Conservation (phyloP, 2,113 vertebrate genomes). For the Chamaetylas fuelleborni region DNA sequence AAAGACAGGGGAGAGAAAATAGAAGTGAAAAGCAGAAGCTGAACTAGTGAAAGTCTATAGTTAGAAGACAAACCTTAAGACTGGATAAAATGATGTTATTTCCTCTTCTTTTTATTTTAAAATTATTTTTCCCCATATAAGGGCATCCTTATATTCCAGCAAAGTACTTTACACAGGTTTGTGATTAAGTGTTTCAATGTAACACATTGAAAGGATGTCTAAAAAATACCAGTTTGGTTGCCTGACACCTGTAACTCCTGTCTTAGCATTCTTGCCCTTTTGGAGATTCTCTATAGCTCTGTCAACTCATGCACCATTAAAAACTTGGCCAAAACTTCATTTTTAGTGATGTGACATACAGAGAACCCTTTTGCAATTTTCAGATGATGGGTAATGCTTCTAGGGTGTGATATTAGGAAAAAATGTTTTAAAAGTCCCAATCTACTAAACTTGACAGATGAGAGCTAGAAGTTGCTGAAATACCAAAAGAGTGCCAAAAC, state of each 20-base stretch:
- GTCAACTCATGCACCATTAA: background rate
- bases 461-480: background rate
- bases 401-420: background rate
- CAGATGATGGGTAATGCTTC: background rate
- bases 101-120: background rate
- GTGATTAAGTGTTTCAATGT: background rate
- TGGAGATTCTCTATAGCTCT: background rate
- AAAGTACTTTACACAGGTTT: background rate
- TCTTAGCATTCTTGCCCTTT: background rate
- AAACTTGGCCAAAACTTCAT: background rate
- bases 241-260: background rate
- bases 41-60: conserved; percentile 34
- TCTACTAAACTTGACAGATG: background rate
- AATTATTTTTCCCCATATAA: background rate
- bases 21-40: conserved; percentile 44
- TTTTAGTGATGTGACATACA: background rate
- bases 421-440: background rate
- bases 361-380: background rate
- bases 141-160: background rate
- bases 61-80: background rate
- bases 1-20: background rate
- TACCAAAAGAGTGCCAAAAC: background rate
- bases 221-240: background rate
- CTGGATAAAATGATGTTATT: background rate
- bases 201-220: background rate